A percentile compares a stretch with the other conserved stretches of the same genome.
Conservation (phyloP, 2,888 invertebrate species). For the Harpalus rufipes region DNA sequence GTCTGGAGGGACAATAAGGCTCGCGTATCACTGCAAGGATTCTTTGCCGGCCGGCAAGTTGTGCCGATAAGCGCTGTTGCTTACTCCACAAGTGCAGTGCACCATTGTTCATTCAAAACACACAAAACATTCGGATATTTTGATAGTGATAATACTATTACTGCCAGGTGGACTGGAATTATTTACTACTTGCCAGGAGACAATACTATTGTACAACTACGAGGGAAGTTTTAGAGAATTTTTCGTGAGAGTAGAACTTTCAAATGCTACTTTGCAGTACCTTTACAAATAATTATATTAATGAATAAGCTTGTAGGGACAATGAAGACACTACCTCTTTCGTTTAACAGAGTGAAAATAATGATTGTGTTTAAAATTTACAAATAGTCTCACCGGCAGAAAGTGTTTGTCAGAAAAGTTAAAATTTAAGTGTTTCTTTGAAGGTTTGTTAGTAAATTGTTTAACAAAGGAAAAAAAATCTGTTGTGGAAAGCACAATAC, state of each 20-base stretch:
- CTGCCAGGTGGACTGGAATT: constrained; percentile 37
- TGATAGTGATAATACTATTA: constrained; percentile 61
- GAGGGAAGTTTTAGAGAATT: background rate
- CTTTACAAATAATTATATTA: too few species aligned
- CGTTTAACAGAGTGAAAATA: too few species aligned
- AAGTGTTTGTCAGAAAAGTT: too few species aligned
- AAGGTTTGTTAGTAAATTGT: too few species aligned
- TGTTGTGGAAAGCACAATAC: too few species aligned
- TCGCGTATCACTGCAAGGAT: constrained; percentile 49
- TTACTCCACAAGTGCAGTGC: background rate
- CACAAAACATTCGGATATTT: constrained; percentile 61
- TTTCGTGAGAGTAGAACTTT: background rate
- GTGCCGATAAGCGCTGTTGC: constrained; percentile 56
- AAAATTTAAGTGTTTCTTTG: too few species aligned
- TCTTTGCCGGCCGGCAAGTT: constrained; percentile 64
- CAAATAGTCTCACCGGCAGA: too few species aligned
- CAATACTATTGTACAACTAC: constrained; percentile 18
- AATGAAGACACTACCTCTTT: too few species aligned
- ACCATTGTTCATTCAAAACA: constrained; percentile 50
- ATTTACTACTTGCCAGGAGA: constrained; percentile 43
- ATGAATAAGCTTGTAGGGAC: too few species aligned
- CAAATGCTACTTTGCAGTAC: too few species aligned
- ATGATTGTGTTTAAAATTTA: too few species aligned
- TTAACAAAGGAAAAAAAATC: too few species aligned
- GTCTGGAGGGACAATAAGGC: constrained; percentile 56